These are phyloP conservation scores for Hyalella azteca DNA, from an alignment of 2,888 invertebrate genomes.

Conservation along the genomic window DNA sequence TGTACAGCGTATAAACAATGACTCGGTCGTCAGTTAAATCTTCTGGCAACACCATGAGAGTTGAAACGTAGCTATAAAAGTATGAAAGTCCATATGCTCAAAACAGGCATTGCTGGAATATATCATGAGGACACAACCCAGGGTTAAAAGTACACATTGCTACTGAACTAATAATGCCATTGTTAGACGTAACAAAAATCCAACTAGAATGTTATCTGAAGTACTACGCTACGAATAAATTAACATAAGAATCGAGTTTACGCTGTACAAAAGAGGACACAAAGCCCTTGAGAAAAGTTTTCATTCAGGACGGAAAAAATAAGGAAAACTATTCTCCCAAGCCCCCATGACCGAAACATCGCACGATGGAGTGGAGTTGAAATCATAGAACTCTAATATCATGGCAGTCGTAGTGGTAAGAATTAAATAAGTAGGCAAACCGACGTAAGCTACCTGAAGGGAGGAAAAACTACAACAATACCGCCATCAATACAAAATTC, in stretches of 20 bases:
- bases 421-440: too few relatives aligned
- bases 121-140: neutral
- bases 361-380: too few relatives aligned
- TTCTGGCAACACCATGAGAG: neutral
- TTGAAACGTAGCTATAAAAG: neutral
- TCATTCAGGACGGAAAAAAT: too few relatives aligned
- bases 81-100: neutral
- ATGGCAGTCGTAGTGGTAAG: too few relatives aligned
- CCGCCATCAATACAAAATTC: too few relatives aligned
- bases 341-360: slow-evolving; percentile 10
- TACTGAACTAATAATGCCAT: slow-evolving; percentile 4
- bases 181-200: neutral
- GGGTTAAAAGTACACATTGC: neutral
- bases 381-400: too few relatives aligned
- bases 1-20: neutral
- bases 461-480: too few relatives aligned
- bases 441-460: too few relatives aligned
- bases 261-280: neutral
- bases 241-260: slow-evolving; percentile 5
- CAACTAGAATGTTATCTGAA: neutral
- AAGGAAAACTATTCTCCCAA: neutral
- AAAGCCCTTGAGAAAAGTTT: neutral
- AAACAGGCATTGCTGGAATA: neutral
- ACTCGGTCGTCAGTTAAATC: neutral
- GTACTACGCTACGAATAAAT: neutral